phyloP scores from a whole-genome alignment of 2,113 vertebrate species.

The Etheostoma spectabile region DNA sequence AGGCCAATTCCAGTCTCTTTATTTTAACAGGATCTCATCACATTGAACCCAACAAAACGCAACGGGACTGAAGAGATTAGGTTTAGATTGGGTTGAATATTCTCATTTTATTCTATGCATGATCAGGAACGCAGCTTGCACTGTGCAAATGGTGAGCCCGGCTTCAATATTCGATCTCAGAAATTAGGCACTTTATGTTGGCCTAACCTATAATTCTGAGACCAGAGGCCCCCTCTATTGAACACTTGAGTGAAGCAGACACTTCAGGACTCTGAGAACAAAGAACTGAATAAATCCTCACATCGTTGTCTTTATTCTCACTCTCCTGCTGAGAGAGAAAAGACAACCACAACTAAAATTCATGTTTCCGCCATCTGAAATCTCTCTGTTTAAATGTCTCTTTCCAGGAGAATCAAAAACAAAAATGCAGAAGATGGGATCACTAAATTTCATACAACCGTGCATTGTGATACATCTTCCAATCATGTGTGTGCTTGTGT shows the following conservation, averaged over 20 bases:
- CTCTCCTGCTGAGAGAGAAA: slow-evolving; percentile 1
- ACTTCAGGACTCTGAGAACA: slow-evolving; percentile 17
- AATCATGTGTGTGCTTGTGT: not conserved
- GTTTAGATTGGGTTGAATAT: not conserved
- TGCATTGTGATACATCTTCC: not conserved
- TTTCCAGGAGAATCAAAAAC: not conserved
- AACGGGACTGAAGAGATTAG: not conserved
- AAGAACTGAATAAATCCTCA: slow-evolving; percentile 16
- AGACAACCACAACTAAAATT: slow-evolving; percentile 1
- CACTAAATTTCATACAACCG: not conserved
- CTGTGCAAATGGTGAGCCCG: not conserved
- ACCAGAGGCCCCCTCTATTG: slow-evolving; percentile 1
- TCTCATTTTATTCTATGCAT: not conserved
- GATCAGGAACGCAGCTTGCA: not conserved
- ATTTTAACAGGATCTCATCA: slow-evolving; percentile 18
- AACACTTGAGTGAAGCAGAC: slow-evolving; percentile 26
- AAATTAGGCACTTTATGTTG: not conserved
- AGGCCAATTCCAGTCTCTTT: not conserved
- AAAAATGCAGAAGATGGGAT: not conserved
- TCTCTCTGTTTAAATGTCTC: not conserved
- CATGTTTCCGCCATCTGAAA: not conserved
- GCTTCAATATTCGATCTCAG: not conserved
- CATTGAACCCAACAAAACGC: not conserved
- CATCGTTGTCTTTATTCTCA: not conserved
- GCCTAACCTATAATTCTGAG: slow-evolving; percentile 7